Conservation (phyloP, 2,797 vertebrate genomes). For the Hyperoplus immaculatus region DNA sequence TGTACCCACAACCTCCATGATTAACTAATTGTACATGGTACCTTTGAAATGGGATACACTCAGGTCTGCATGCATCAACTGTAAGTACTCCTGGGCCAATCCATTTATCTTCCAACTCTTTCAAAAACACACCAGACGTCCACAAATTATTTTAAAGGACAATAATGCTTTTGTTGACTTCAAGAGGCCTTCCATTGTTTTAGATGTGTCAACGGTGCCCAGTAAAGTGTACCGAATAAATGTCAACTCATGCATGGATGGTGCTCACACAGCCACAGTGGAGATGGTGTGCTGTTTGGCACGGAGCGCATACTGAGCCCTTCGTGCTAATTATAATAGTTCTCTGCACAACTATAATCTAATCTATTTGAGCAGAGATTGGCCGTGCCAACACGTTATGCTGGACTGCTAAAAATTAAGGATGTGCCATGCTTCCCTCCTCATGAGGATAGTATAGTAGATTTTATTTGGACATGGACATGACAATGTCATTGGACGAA, state of each 20-base stretch:
- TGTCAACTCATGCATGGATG: not conserved
- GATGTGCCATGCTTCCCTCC: constrained; percentile 4
- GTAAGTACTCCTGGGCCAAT: not conserved
- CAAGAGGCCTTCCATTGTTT: constrained; percentile 1
- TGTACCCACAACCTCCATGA: not conserved
- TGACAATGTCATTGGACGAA: too few species aligned
- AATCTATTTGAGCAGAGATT: constrained; percentile 1
- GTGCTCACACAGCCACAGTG: not conserved
- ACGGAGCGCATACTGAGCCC: not conserved
- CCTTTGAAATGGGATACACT: not conserved
- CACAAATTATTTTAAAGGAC: too few species aligned
- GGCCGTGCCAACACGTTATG: constrained; percentile 5
- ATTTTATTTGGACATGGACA: too few species aligned
- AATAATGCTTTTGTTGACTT: not conserved
- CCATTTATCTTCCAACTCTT: not conserved
- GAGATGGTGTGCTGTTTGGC: constrained; percentile 17
- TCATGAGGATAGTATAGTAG: too few species aligned
- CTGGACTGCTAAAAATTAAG: constrained; percentile 10
- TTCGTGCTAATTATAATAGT: constrained; percentile 9
- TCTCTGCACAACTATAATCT: constrained; percentile 12
- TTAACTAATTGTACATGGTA: not conserved
- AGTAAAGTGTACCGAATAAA: not conserved
- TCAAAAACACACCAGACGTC: not conserved
- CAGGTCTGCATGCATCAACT: not conserved
- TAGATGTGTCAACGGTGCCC: not conserved